Conservation (phyloP, 1,140 invertebrate species). For the Dreissena rostriformis region DNA sequence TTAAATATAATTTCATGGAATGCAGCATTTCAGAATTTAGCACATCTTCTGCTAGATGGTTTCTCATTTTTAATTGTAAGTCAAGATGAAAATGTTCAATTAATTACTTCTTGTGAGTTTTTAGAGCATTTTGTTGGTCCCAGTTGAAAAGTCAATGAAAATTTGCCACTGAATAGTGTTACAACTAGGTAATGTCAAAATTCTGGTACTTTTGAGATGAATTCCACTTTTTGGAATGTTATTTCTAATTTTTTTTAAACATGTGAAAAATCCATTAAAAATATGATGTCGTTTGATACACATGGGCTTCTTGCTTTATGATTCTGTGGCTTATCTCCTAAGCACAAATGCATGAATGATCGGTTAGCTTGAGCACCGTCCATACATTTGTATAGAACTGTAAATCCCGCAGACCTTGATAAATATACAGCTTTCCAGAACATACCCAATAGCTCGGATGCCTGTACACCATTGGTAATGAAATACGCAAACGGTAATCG, state of each 20-base stretch:
- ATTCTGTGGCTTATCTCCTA: conserved; percentile 6
- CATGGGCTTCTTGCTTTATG: background rate
- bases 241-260: conserved; percentile 17
- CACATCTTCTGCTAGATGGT: conserved; percentile 38
- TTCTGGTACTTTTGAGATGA: background rate
- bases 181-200: conserved; percentile 20
- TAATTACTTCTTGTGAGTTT: conserved; percentile 16
- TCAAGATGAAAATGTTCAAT: conserved; percentile 22
- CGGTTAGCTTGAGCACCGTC: conserved; percentile 54
- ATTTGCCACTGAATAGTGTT: conserved; percentile 5
- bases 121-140: background rate
- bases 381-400: conserved; percentile 43
- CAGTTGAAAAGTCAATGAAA: conserved; percentile 6
- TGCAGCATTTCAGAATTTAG: conserved; percentile 29
- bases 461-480: conserved; percentile 42
- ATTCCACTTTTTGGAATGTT: conserved; percentile 27
- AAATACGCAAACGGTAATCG: conserved; percentile 62
- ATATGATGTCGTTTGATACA: conserved; percentile 39
- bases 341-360: conserved; percentile 5
- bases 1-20: conserved; percentile 13
- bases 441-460: conserved; percentile 42
- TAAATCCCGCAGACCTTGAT: conserved; percentile 32
- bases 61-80: conserved; percentile 24
- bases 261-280: conserved; percentile 31
- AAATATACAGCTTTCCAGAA: conserved; percentile 59